Base-by-base conservation (phyloP, 2,888 invertebrate genomes). In the Thymelicus acteon region DNA sequence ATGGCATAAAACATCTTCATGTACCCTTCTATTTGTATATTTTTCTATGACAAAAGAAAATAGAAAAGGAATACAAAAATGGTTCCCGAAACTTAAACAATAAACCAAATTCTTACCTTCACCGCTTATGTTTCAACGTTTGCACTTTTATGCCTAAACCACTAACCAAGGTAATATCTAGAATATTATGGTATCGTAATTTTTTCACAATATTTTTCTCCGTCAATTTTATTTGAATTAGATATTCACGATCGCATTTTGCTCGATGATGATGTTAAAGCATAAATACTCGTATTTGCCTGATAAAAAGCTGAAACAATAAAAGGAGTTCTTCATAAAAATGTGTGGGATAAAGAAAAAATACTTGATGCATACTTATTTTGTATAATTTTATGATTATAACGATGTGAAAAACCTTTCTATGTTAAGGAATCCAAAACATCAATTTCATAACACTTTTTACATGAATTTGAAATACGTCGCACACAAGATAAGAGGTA, bases 161-260 rank as follows among this genome's bases (percentile, higher is more conserved):
- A 67, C 52, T 48, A 61, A 61, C 40, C 44, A 72, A 64, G 52
- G 52, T 67, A n/a, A n/a, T n/a, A n/a, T 57, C 2, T 65, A 52
- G 67, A 72, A 72, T 57, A 70, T 72, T 62, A 62, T 72, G 58
- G 68, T 66, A 71, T 65, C 71, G 39, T 61, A 52, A 67, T 67
- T 61, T 67, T 31, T 49, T 67, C 67, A 49, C 58, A 60, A 47
- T 31, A 58, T 57, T 47, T 67, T 12, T 58, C 52, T 69, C 39
- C 60, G 60, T 64, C 8, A 44, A 74, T 72, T 67, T 47, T 63
- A 52, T 58, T 67, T 63, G 65, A 69, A 39, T 54, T 44, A 44
- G 6, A 44, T 47, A 66, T 58, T 65, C 47, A 10, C n/a, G 52
- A 64, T 64, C 40, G 40, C 8, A 40, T 54, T 64, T 40, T 5